Percentiles rank a stretch among this genome's conserved stretches.
These are phyloP conservation scores for Tetrapedia diversipes DNA, from an alignment of 2,888 invertebrate genomes.

Conservation along the genomic window DNA sequence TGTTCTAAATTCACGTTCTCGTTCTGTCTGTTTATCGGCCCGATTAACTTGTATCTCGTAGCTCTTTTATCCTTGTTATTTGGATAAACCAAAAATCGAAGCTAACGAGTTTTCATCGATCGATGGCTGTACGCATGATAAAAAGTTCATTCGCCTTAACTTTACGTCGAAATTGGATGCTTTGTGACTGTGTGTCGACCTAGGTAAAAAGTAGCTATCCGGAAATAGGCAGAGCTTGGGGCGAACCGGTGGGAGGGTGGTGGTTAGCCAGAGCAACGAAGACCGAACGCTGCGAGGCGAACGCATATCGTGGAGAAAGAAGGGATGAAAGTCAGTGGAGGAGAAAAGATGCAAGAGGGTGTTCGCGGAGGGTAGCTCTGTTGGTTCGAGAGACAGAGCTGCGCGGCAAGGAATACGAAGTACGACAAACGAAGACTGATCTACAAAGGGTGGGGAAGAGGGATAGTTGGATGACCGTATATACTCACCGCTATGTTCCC, in stretches of 20 bases:
- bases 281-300: slow-evolving; percentile 26
- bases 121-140: slow-evolving; percentile 75
- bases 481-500: slow-evolving; percentile 71
- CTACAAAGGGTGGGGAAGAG: background rate
- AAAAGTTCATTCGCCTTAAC: slow-evolving; percentile 85
- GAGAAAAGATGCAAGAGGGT: slow-evolving; percentile 79
- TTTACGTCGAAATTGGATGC: slow-evolving; percentile 86
- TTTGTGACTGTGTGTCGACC: slow-evolving; percentile 83
- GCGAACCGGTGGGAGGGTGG: background rate
- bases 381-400: slow-evolving; percentile 16
- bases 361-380: slow-evolving; percentile 62
- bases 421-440: slow-evolving; percentile 37
- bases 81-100: background rate
- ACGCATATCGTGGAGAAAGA: slow-evolving; percentile 21
- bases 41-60: too few relatives aligned
- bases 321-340: slow-evolving; percentile 65
- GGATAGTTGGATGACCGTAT: slow-evolving; percentile 56
- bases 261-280: background rate
- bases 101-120: slow-evolving; percentile 17
- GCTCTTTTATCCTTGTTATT: too few relatives aligned
- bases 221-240: slow-evolving; percentile 43
- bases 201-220: slow-evolving; percentile 69
- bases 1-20: too few relatives aligned
- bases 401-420: slow-evolving; percentile 13
- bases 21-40: too few relatives aligned